phyloP scores from a whole-genome alignment of 2,888 invertebrate species.

The Argynnis bischoffii region DNA sequence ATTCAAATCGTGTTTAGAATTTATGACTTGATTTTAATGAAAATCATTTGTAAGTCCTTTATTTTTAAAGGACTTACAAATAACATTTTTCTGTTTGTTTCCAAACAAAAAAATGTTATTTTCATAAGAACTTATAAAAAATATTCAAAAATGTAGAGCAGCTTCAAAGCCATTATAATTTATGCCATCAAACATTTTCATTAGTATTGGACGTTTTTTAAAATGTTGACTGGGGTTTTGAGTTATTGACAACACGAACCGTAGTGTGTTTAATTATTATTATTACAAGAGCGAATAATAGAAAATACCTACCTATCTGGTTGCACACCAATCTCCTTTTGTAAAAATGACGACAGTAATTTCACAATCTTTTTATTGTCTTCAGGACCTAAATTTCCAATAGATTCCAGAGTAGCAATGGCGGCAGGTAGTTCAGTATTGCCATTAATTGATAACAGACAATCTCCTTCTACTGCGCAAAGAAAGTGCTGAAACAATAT shows the following conservation, averaged over 20 bases:
- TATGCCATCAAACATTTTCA: too few species aligned
- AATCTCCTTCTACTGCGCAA: constrained; percentile 41
- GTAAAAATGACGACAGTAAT: constrained; percentile 54
- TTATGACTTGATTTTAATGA: too few species aligned
- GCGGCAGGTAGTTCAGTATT: constrained; percentile 40
- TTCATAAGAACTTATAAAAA: too few species aligned
- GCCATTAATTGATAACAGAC: constrained; percentile 40
- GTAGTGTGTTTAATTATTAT: not conserved
- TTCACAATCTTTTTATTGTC: constrained; percentile 48
- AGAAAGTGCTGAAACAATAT: constrained; percentile 40
- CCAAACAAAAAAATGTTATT: too few species aligned
- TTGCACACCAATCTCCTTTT: constrained; percentile 57
- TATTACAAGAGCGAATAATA: not conserved
- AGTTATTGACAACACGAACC: not conserved
- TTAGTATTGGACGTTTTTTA: too few species aligned
- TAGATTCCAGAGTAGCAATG: constrained; percentile 43
- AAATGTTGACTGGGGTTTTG: too few species aligned
- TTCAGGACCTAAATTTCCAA: constrained; percentile 44
- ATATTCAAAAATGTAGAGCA: too few species aligned
- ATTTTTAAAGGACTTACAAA: too few species aligned
- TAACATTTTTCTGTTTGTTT: too few species aligned
- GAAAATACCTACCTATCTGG: constrained; percentile 50
- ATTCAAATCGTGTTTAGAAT: too few species aligned
- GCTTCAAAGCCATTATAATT: too few species aligned
- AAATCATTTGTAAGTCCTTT: too few species aligned